Base-by-base conservation (phyloP, 2,113 vertebrate genomes). In the Tyto alba region DNA sequence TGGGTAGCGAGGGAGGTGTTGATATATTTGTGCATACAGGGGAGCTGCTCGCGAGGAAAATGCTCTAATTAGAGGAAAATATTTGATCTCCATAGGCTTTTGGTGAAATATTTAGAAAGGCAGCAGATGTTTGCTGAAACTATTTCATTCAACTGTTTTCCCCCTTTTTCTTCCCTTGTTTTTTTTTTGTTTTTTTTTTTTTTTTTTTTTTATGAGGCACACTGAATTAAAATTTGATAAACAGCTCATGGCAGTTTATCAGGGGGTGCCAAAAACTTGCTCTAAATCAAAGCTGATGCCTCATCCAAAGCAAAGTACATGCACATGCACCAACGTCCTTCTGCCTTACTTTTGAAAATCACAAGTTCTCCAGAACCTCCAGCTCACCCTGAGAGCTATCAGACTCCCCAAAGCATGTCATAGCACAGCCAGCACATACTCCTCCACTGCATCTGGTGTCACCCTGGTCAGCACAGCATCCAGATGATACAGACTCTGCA, bases 51-150 rank as follows among this genome's bases (percentile, higher is more conserved):
- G 1, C 0, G 0, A 84, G 85, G 43, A 29, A 90, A 64, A 32
- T 2, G 2, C 57, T 75, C 53, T 97, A 94, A 96, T 95, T 96
- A 95, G 92, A 81, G 89, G 53, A 45, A 95, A 94, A 78, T 72
- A 85, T 96, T 96, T 95, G 88, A 93, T 93, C 90, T 94, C 77
- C 6, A 2, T 15, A 52, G 83, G 68, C 76, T 93, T 90, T 92
- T 88, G 66, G 90, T 95, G 93, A 80, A 85, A 55, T 78, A 81
- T 64, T 95, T 60, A 78, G 94, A 67, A 84, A 93, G 64, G 64
- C 72, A 93, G 82, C 96, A 96, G 95, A 88, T 95, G 90, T 67
- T 67, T 96, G 72, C 76, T 86, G 68, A 92, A 93, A 74, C 88
- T 16, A 56, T 84, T 95, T 90, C 36, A 16, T 80, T 90, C 63